Conservation (phyloP, 2,888 invertebrate species). For the Rhogogaster chlorosoma region DNA sequence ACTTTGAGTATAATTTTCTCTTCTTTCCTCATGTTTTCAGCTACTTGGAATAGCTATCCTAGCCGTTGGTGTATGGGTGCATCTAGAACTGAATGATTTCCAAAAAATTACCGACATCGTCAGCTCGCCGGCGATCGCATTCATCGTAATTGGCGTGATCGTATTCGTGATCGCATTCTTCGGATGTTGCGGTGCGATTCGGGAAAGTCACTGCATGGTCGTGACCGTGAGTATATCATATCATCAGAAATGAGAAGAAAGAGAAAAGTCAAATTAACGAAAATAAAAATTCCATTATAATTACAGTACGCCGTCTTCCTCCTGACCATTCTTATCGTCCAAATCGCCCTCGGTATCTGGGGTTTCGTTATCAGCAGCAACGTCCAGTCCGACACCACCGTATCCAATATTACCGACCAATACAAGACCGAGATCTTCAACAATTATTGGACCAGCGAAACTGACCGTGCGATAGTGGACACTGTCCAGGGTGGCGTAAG, state of each 20-base stretch:
- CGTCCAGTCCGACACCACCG: slow-evolving; percentile 69
- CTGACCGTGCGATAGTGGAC: slow-evolving; percentile 81
- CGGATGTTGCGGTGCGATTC: slow-evolving; percentile 75
- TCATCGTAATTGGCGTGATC: slow-evolving; percentile 85
- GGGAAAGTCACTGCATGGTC: slow-evolving; percentile 75
- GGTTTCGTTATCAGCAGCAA: slow-evolving; percentile 84
- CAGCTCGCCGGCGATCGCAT: slow-evolving; percentile 82
- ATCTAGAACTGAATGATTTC: slow-evolving; percentile 80
- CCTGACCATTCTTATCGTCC: slow-evolving; percentile 85
- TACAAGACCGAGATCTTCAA: slow-evolving; percentile 71
- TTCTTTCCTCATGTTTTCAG: slow-evolving; percentile 78
- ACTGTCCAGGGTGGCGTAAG: slow-evolving; percentile 83
- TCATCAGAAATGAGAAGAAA: slow-evolving; percentile 23
- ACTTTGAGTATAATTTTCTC: not conserved
- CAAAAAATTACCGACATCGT: slow-evolving; percentile 64
- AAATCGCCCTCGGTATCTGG: slow-evolving; percentile 85
- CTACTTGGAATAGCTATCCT: slow-evolving; percentile 86
- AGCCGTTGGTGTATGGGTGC: slow-evolving; percentile 83
- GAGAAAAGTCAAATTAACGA: too few species aligned
- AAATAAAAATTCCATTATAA: slow-evolving; percentile 46
- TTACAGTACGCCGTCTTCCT: slow-evolving; percentile 87
- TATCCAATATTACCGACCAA: slow-evolving; percentile 78
- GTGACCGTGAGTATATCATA: slow-evolving; percentile 69
- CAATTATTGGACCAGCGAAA: slow-evolving; percentile 76
- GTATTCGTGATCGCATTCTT: slow-evolving; percentile 79